Evolutionary conservation across 2,888 invertebrate species (phyloP).

Genomic region (Plusia festucae): DNA sequence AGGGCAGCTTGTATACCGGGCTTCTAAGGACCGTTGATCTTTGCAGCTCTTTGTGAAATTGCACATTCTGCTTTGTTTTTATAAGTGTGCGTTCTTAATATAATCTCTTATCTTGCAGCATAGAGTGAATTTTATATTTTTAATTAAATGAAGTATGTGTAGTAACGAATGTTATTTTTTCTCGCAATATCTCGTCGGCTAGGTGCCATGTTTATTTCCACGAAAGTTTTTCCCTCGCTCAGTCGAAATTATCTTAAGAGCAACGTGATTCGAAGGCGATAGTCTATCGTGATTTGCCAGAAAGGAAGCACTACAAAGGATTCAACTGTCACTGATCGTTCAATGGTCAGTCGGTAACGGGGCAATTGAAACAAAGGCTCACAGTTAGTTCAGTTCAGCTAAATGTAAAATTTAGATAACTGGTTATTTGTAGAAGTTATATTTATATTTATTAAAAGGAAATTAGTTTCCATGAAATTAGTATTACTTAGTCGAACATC

Average conservation of each 20-base stretch:
- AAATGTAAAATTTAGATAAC: conserved; percentile 6
- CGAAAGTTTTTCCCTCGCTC: conserved; percentile 34
- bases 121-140: conserved; percentile 11
- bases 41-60: conserved; percentile 60
- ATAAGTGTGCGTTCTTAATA: conserved; percentile 35
- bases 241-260: conserved; percentile 21
- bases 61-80: conserved; percentile 45
- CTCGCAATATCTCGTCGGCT: conserved; percentile 25
- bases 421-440: not conserved
- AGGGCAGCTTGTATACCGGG: conserved; percentile 42
- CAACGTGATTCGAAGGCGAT: conserved; percentile 37
- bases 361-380: conserved; percentile 23
- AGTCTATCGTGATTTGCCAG: conserved; percentile 54
- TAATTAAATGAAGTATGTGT: conserved; percentile 23
- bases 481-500: not conserved
- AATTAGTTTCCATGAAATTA: not conserved
- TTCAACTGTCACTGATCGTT: conserved; percentile 49
- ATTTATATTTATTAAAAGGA: not conserved
- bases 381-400: conserved; percentile 28
- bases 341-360: conserved; percentile 38
- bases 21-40: conserved; percentile 54
- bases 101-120: conserved; percentile 26
- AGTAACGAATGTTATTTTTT: conserved; percentile 5
- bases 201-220: conserved; percentile 39
- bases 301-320: conserved; percentile 37